phyloP scores from a whole-genome alignment of 2,888 invertebrate genomes.

The Neoaliturus tenellus region DNA sequence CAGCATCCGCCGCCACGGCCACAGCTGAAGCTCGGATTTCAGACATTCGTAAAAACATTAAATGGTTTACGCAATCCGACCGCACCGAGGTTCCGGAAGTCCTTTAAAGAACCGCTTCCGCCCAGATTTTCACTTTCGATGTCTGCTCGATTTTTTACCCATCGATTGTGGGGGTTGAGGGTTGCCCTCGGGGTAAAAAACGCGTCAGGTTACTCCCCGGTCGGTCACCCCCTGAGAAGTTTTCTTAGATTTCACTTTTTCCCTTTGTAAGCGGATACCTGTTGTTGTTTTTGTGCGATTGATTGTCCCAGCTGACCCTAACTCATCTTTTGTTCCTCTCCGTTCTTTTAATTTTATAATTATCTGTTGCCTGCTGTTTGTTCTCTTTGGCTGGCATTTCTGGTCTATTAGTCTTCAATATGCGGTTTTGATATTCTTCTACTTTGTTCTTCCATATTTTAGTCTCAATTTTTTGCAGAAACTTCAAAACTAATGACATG shows the following conservation, averaged over 20 bases:
- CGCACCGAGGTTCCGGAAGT: neutral
- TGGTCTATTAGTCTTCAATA: too few species aligned
- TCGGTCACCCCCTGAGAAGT: slow-evolving; percentile 46
- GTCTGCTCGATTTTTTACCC: slow-evolving; percentile 19
- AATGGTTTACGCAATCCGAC: slow-evolving; percentile 48
- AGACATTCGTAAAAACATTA: slow-evolving; percentile 26
- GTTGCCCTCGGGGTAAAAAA: neutral
- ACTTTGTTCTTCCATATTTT: too few species aligned
- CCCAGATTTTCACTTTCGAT: slow-evolving; percentile 52
- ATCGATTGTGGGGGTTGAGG: neutral
- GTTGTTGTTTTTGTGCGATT: slow-evolving; percentile 39
- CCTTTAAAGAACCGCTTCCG: slow-evolving; percentile 44
- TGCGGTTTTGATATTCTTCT: too few species aligned
- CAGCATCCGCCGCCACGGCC: slow-evolving; percentile 8
- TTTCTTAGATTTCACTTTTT: slow-evolving; percentile 41
- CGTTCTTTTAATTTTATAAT: slow-evolving; percentile 27
- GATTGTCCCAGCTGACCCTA: slow-evolving; percentile 29
- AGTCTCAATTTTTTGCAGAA: too few species aligned
- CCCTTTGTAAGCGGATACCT: slow-evolving; percentile 6
- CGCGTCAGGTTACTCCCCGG: neutral
- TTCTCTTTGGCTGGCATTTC: too few species aligned
- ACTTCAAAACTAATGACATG: too few species aligned
- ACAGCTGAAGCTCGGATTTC: slow-evolving; percentile 26
- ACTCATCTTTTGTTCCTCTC: neutral
- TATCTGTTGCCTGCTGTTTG: neutral